A percentile compares a stretch with the other conserved stretches of the same genome.
Conservation (phyloP, 92 coral and sea anemone genomes). For the Porites lobata region DNA sequence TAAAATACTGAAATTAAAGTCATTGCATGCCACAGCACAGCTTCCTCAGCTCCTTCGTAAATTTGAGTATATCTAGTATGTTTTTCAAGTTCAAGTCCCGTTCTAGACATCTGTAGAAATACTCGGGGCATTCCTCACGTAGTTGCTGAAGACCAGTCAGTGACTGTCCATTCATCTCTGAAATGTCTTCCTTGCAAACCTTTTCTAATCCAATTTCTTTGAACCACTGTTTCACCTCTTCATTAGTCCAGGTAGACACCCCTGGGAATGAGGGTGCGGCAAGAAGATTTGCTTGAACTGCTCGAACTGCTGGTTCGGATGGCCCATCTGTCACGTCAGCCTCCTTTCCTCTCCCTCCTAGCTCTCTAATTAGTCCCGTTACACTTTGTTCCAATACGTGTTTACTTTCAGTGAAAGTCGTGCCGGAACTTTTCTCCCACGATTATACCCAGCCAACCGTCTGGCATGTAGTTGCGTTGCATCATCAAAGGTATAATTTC, state of each 20-base stretch:
- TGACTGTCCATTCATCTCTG: constrained; percentile 49
- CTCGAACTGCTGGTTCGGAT: not conserved
- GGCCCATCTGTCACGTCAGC: constrained; percentile 10
- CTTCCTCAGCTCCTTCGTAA: constrained; percentile 50
- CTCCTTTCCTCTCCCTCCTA: constrained; percentile 54
- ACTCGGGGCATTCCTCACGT: constrained; percentile 55
- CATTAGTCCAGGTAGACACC: constrained; percentile 39
- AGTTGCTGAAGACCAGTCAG: constrained; percentile 56
- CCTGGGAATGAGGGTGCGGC: not conserved
- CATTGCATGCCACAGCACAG: constrained; percentile 53
- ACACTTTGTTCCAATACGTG: constrained; percentile 8
- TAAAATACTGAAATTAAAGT: constrained; percentile 55
- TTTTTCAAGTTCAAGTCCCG: constrained; percentile 29
- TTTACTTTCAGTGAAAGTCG: constrained; percentile 44
- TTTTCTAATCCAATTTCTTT: too few species aligned
- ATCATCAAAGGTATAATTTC: constrained; percentile 72
- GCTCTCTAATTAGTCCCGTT: not conserved
- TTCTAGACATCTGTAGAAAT: constrained; percentile 55
- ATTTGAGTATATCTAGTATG: constrained; percentile 50
- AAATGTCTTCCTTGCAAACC: constrained; percentile 44
- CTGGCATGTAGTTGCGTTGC: constrained; percentile 64
- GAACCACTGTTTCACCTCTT: too few species aligned
- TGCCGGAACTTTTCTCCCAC: constrained; percentile 43
- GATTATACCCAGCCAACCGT: constrained; percentile 78
- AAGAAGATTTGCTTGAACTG: not conserved